These are phyloP conservation scores for Hylaea fasciaria DNA, from an alignment of 2,888 invertebrate genomes.

Conservation along the genomic window DNA sequence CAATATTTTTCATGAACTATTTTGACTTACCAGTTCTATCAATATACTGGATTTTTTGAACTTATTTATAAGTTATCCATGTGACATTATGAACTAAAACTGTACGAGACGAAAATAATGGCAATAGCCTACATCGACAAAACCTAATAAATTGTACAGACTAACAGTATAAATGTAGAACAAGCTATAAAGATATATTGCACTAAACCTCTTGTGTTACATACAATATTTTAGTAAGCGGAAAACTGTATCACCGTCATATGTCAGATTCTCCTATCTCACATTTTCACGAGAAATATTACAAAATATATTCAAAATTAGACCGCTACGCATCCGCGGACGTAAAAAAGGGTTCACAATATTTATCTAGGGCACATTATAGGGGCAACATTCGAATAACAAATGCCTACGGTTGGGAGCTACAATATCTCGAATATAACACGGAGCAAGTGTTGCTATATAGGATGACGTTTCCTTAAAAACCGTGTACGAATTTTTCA, in stretches of 20 bases:
- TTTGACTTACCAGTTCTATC: no score
- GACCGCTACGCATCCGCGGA: constrained; percentile 52
- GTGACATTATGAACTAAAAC: no score
- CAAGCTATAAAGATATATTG: no score
- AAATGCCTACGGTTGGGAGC: constrained; percentile 62
- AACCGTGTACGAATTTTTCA: background rate
- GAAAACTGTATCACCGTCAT: constrained; percentile 30
- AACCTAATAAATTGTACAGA: background rate
- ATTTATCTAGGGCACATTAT: constrained; percentile 69
- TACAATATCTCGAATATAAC: constrained; percentile 63
- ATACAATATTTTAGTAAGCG: constrained; percentile 8
- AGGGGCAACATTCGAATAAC: constrained; percentile 67
- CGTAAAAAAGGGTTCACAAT: constrained; percentile 66
- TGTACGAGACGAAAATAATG: no score
- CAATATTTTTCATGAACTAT: no score
- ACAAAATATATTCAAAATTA: constrained; percentile 57
- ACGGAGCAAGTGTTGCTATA: constrained; percentile 40
- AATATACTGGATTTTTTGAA: no score
- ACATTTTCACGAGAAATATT: constrained; percentile 48
- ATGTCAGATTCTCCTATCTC: constrained; percentile 31
- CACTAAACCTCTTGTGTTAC: background rate
- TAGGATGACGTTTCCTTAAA: background rate
- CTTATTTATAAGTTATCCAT: no score
- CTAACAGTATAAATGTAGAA: no score
- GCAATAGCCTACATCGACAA: no score